Evolutionary conservation across 2,797 vertebrate genomes (phyloP).

Genomic region (Melanotaenia boesemani): DNA sequence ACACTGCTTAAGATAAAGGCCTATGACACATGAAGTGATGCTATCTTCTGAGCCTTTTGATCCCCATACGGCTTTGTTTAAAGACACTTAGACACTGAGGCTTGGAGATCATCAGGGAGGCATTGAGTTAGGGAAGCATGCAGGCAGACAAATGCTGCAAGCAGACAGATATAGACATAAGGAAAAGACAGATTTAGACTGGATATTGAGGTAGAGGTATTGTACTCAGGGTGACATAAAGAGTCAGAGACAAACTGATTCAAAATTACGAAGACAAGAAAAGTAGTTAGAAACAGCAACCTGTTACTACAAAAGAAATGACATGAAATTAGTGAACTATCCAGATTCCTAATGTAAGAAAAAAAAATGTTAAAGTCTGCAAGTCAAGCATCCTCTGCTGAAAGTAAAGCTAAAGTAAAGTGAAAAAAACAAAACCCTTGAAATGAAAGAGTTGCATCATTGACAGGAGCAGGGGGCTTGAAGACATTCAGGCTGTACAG

Average conservation of each 20-base stretch:
- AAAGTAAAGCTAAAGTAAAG: conserved; percentile 71
- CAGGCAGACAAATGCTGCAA: conserved; percentile 32
- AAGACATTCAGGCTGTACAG: conserved; percentile 54
- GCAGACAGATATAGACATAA: conserved; percentile 21
- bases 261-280: conserved; percentile 25
- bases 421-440: conserved; percentile 65
- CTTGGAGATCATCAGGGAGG: conserved; percentile 12
- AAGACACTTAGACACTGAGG: conserved; percentile 22
- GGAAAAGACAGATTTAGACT: conserved; percentile 24
- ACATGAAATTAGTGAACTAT: conserved; percentile 35
- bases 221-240: conserved; percentile 15
- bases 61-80: background rate
- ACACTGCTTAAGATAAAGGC: conserved; percentile 4
- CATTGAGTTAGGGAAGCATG: conserved; percentile 17
- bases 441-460: conserved; percentile 81
- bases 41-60: background rate
- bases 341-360: conserved; percentile 58
- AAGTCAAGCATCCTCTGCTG: conserved; percentile 68
- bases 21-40: background rate
- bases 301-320: conserved; percentile 36
- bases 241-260: conserved; percentile 27
- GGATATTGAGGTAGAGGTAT: conserved; percentile 23
- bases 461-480: conserved; percentile 61
- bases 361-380: conserved; percentile 61
- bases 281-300: conserved; percentile 49